These are phyloP conservation scores for Noctua janthe DNA, from an alignment of 2,888 invertebrate species.

Conservation along the genomic window DNA sequence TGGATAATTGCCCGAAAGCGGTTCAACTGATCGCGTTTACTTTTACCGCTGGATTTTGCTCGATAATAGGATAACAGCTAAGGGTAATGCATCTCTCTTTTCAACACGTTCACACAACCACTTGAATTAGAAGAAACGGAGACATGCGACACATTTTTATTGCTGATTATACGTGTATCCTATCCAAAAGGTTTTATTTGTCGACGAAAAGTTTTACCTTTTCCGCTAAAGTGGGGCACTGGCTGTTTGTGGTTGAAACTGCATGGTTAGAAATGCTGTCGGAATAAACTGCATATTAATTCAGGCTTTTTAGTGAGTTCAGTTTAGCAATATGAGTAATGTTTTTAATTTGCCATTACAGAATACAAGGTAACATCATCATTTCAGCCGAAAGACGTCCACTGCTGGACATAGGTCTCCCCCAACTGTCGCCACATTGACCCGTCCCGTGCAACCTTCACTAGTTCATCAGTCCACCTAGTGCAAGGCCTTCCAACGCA, in stretches of 20 bases:
- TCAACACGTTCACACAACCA: constrained; percentile 41
- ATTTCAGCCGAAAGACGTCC: no score
- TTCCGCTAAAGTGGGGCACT: constrained; percentile 10
- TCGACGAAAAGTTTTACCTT: constrained; percentile 15
- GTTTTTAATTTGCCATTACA: not conserved
- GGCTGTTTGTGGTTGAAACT: constrained; percentile 27
- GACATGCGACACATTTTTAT: constrained; percentile 60
- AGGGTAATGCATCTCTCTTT: constrained; percentile 40
- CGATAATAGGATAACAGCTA: not conserved
- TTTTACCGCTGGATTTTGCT: not conserved
- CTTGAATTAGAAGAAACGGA: constrained; percentile 46
- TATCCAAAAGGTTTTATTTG: constrained; percentile 34
- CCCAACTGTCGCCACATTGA: no score
- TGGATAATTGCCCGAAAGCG: not conserved
- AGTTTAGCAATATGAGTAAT: not conserved
- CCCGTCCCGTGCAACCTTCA: no score
- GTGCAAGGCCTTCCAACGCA: no score
- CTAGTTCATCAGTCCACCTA: no score
- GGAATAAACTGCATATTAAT: not conserved
- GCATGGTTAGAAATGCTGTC: not conserved
- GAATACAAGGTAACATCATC: no score
- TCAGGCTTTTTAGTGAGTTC: not conserved
- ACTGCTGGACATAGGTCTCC: no score
- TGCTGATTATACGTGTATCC: constrained; percentile 51
- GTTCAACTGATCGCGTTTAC: not conserved